Base-by-base conservation (phyloP, 2,113 vertebrate species). In the Patagioenas fasciata region DNA sequence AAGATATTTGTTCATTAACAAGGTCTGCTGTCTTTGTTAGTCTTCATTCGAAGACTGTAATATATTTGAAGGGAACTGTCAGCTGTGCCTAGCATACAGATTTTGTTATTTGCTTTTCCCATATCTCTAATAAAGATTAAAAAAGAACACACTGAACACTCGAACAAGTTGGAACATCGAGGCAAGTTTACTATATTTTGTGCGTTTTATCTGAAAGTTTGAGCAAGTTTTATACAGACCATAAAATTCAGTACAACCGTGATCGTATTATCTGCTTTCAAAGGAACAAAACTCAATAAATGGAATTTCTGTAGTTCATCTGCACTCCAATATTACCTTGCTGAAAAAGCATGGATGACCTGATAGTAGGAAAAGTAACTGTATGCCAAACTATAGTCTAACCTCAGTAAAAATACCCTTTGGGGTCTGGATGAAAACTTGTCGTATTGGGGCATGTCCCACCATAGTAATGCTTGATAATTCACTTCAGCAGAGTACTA, bases 161-260 rank as follows among this genome's bases (percentile, higher is more conserved):
- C 10, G 47, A 74, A 64, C 21, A 67, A 71, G 54, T 9, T 91
- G 60, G 32, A 88, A 71, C 17, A 56, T 0, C 48, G 81, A 69
- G 40, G 24, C 7, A 17, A 62, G 19, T 80, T 93, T 91, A 87
- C 84, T 86, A 17, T 70, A 70, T 86, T 94, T 70, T 57, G 10
- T 64, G 50, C 60, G 80, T 90, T 97, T 95, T 90, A 91, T 91
- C 88, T 91, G 34, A 64, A 73, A 56, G 32, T 60, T 78, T 78
- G 28, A 84, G 53, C 31, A 83, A 66, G 56, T 70, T 72, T 92
- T 86, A 73, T 34, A 67, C 26, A 86, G 60, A 42, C 64, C 91
- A 84, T 84, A 74, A 81, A 88, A 96, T 64, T 73, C 73, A 82
- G 72, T 81, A 47, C 23, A 64, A 31, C 32, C 40, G 25, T 1